A percentile compares a stretch with the other conserved stretches of the same genome.
Evolutionary conservation across 2,888 invertebrate species (phyloP).

Genomic region (Tetragonisca angustula): DNA sequence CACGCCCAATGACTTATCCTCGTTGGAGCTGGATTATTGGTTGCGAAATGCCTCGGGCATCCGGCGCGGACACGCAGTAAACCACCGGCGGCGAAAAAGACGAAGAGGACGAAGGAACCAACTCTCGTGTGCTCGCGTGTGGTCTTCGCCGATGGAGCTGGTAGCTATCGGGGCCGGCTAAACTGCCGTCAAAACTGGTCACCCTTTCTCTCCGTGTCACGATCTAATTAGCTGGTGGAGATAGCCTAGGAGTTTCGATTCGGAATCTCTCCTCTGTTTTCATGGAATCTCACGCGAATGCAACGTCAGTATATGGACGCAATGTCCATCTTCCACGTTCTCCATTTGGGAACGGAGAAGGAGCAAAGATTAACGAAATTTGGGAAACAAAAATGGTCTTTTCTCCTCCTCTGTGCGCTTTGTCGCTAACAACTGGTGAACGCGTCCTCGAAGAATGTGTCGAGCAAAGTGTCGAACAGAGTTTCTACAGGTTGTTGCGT

Average conservation of each 20-base stretch:
- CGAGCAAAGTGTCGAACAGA: no score
- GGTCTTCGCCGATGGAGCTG: conserved; percentile 55
- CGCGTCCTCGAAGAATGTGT: no score
- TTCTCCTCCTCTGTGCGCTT: no score
- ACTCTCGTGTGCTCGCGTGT: conserved; percentile 58
- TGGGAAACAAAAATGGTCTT: no score
- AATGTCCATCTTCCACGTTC: no score
- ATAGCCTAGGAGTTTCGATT: not conserved
- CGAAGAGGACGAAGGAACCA: conserved; percentile 27
- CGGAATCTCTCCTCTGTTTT: not conserved
- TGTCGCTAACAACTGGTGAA: no score
- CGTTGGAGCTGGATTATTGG: conserved; percentile 56
- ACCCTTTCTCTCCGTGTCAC: conserved; percentile 10
- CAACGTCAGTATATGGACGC: no score
- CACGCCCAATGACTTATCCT: conserved; percentile 50
- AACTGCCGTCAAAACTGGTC: conserved; percentile 48
- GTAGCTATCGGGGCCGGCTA: conserved; percentile 56
- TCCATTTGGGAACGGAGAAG: no score
- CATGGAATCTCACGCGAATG: no score
- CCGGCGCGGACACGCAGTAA: conserved; percentile 37
- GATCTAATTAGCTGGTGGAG: conserved; percentile 17
- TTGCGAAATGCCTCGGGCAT: conserved; percentile 49
- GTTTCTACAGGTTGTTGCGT: no score
- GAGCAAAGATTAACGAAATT: no score
- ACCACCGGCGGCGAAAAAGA: conserved; percentile 38